Conservation (phyloP, 2,888 invertebrate genomes). For the Drosophila buzzatii region DNA sequence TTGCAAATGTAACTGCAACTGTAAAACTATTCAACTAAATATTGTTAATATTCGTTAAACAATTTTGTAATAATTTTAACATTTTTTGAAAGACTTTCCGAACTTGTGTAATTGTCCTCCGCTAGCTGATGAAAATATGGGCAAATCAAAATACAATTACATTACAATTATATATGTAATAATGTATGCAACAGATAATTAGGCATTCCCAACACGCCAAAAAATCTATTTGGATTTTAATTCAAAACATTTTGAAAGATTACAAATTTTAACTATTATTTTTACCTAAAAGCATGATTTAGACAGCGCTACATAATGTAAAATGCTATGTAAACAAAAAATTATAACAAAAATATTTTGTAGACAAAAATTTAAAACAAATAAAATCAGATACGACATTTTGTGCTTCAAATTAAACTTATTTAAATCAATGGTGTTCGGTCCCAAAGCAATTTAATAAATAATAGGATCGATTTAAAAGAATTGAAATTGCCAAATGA, state of each 20-base stretch:
- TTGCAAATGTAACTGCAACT: constrained; percentile 21
- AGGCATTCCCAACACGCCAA: constrained; percentile 72
- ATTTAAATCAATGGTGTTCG: not conserved
- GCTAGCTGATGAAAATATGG: constrained; percentile 52
- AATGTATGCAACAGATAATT: constrained; percentile 53
- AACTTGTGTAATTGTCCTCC: constrained; percentile 46
- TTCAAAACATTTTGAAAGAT: constrained; percentile 27
- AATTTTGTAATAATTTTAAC: constrained; percentile 59
- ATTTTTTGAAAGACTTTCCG: constrained; percentile 53
- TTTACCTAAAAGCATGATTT: constrained; percentile 40
- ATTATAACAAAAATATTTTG: constrained; percentile 39
- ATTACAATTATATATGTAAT: constrained; percentile 41
- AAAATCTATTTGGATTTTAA: constrained; percentile 46
- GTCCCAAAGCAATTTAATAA: not conserved
- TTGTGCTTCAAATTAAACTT: constrained; percentile 6
- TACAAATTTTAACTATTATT: constrained; percentile 17
- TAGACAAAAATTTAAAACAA: constrained; percentile 47
- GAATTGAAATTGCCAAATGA: no score
- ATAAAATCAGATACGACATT: constrained; percentile 38
- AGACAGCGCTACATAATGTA: constrained; percentile 48
- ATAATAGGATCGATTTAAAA: not conserved
- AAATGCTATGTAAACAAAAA: constrained; percentile 50
- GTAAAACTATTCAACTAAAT: constrained; percentile 16
- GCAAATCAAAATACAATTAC: constrained; percentile 48
- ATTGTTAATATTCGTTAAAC: constrained; percentile 76